phyloP scores from a whole-genome alignment of 1,140 invertebrate genomes.

The Bombus affinis region DNA sequence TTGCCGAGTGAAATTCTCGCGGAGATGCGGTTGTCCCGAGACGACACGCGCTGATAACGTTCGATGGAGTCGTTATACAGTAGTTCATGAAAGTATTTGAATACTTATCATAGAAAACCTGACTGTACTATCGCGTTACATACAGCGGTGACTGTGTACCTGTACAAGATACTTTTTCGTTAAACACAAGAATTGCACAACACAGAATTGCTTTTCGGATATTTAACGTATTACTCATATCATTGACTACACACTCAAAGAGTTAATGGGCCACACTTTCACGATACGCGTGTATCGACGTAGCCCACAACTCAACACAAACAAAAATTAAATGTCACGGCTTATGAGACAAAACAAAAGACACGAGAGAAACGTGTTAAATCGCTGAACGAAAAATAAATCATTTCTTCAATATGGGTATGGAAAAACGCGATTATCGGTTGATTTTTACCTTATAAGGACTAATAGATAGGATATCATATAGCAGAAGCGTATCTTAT shows the following conservation, averaged over 20 bases:
- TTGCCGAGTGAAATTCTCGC: neutral
- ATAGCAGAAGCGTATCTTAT: conserved; percentile 52
- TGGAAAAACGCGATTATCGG: neutral
- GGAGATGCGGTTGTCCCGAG: neutral
- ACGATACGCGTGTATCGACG: too few relatives aligned
- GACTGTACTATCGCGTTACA: too few relatives aligned
- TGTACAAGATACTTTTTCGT: too few relatives aligned
- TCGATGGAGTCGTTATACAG: neutral
- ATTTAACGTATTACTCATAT: too few relatives aligned
- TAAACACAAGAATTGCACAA: too few relatives aligned
- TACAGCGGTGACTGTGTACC: too few relatives aligned
- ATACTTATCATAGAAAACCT: too few relatives aligned
- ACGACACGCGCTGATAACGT: neutral
- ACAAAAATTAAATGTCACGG: neutral
- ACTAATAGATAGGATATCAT: conserved; percentile 35
- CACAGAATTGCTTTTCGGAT: too few relatives aligned
- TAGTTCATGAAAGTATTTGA: too few relatives aligned
- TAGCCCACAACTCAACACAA: too few relatives aligned
- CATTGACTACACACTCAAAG: too few relatives aligned
- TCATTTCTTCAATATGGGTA: neutral
- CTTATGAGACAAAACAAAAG: neutral
- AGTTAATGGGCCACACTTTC: too few relatives aligned
- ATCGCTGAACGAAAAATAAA: neutral
- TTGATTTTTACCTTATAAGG: conserved; percentile 41
- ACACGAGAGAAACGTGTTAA: neutral